A percentile compares a stretch with the other conserved stretches of the same genome.
Evolutionary conservation across 2,797 vertebrate genomes (phyloP).

Genomic region (Sandelia bainsii): DNA sequence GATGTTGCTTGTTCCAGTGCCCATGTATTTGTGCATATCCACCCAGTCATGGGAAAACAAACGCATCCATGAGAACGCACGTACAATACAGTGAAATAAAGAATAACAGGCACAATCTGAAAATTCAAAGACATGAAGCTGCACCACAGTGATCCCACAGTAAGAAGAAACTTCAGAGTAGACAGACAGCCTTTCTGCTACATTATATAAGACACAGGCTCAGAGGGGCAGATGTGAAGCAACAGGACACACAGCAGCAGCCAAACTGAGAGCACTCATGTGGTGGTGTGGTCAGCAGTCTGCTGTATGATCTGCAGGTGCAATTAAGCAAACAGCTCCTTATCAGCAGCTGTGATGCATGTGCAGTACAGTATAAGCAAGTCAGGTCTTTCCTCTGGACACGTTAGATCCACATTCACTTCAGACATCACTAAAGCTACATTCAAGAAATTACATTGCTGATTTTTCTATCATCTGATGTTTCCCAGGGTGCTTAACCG

Average conservation of each 20-base stretch:
- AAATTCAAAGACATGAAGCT: conserved; percentile 40
- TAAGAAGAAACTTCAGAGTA: conserved; percentile 15
- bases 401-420: conserved; percentile 43
- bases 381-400: conserved; percentile 33
- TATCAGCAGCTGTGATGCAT: conserved; percentile 63
- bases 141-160: conserved; percentile 30
- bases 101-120: conserved; percentile 32
- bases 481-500: conserved; percentile 38
- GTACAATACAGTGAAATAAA: conserved; percentile 10
- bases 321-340: conserved; percentile 60
- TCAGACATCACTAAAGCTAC: conserved; percentile 31
- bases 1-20: conserved; percentile 35
- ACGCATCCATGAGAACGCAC: no score
- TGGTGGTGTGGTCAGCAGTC: conserved; percentile 36
- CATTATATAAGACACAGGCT: conserved; percentile 24
- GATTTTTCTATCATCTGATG: conserved; percentile 59
- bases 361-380: conserved; percentile 20
- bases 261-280: conserved; percentile 25
- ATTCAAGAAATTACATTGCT: conserved; percentile 33
- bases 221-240: conserved; percentile 32
- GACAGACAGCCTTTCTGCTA: conserved; percentile 23
- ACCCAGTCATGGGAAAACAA: not conserved
- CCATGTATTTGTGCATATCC: conserved; percentile 9
- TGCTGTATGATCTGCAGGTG: conserved; percentile 49
- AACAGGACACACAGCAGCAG: conserved; percentile 18